phyloP scores from a whole-genome alignment of 2,113 vertebrate species.

The human region DNA sequence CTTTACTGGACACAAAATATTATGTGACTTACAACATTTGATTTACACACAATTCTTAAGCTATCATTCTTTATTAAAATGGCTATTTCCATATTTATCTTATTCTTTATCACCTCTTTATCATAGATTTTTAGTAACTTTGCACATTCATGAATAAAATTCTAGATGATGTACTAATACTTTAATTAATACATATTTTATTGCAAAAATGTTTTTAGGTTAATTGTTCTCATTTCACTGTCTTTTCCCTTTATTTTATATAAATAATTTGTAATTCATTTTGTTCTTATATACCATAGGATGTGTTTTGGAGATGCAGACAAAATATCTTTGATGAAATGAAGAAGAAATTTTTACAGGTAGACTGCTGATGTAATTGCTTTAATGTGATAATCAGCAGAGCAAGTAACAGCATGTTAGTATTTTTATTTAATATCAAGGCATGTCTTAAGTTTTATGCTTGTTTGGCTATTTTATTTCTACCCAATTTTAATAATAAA shows the following conservation, averaged over 20 bases:
- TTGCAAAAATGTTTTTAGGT: constrained; percentile 38
- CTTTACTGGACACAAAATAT: background rate
- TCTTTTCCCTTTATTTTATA: constrained; percentile 51
- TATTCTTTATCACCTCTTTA: constrained; percentile 16
- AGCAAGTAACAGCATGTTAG: constrained; percentile 80
- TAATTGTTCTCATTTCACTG: constrained; percentile 57
- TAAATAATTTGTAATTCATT: constrained; percentile 75
- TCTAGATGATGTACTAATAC: background rate
- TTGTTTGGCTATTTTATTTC: constrained; percentile 73
- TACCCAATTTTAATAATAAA: constrained; percentile 21
- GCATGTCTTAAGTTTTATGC: constrained; percentile 80
- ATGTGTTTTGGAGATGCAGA: constrained; percentile 97
- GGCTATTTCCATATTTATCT: background rate
- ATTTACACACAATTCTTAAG: constrained; percentile 15
- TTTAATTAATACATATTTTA: constrained; percentile 36
- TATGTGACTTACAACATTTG: constrained; percentile 13
- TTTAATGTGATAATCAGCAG: constrained; percentile 73
- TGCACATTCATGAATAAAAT: constrained; percentile 31
- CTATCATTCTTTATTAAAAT: constrained; percentile 25
- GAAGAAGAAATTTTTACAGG: constrained; percentile 96
- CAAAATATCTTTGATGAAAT: constrained; percentile 99
- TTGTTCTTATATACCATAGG: constrained; percentile 88
- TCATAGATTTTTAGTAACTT: background rate
- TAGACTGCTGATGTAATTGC: constrained; percentile 84
- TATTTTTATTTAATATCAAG: constrained; percentile 77